Conservation (phyloP, 92 coral and sea anemone genomes). For the Pocillopora meandrina region DNA sequence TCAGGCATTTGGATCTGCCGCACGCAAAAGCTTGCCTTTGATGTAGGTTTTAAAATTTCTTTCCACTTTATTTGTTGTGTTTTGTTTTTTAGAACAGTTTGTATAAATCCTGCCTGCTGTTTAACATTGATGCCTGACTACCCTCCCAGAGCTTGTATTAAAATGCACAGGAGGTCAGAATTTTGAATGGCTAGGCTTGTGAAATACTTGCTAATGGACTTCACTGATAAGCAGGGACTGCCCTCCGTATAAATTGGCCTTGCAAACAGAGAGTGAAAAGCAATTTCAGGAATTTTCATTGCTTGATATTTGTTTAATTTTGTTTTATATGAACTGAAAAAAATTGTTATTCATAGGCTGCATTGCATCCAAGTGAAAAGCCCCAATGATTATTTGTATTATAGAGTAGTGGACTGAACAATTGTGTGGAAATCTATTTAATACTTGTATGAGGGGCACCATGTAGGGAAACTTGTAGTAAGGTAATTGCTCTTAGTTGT, state of each 20-base stretch:
- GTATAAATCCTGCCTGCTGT: no score
- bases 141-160: no score
- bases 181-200: no score
- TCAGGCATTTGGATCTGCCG: slow-evolving; percentile 87
- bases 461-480: not conserved
- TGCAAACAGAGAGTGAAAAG: no score
- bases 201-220: no score
- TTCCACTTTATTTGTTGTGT: not conserved
- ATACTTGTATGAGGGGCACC: slow-evolving; percentile 55
- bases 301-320: no score
- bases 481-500: no score
- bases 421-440: slow-evolving; percentile 44
- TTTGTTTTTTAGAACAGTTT: not conserved
- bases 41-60: slow-evolving; percentile 52
- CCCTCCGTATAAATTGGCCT: no score
- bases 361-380: slow-evolving; percentile 10
- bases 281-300: no score
- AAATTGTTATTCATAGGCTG: not conserved
- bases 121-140: no score
- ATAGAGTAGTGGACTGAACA: slow-evolving; percentile 74
- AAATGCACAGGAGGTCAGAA: no score
- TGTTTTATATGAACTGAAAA: not conserved
- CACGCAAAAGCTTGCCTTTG: slow-evolving; percentile 82
- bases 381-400: slow-evolving; percentile 55
- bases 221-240: no score